Percentiles rank a stretch among this genome's conserved stretches.
These are phyloP conservation scores for Drosophila parvula DNA, from an alignment of 1,140 invertebrate genomes.

Conservation along the genomic window DNA sequence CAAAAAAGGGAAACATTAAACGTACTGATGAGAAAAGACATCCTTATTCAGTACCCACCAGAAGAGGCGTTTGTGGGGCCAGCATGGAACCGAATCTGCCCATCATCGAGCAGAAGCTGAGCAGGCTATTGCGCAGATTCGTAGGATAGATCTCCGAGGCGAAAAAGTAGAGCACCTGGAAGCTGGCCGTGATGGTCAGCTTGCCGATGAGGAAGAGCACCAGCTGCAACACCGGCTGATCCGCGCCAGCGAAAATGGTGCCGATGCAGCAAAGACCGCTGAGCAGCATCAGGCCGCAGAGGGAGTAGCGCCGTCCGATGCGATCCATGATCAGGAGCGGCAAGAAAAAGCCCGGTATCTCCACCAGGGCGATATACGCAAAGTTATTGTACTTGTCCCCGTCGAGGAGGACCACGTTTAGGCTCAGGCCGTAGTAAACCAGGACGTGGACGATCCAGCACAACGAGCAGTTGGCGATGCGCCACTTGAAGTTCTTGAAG, in stretches of 20 bases:
- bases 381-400: conserved; percentile 90
- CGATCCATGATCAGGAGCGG: conserved; percentile 88
- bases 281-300: conserved; percentile 86
- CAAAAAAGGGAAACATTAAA: background rate
- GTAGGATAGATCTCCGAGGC: conserved; percentile 91
- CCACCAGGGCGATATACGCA: conserved; percentile 88
- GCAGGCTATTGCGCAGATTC: conserved; percentile 86
- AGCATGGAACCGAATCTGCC: conserved; percentile 90
- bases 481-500: conserved; percentile 86
- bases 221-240: conserved; percentile 81
- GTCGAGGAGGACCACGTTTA: conserved; percentile 90
- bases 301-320: conserved; percentile 87
- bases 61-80: conserved; percentile 89
- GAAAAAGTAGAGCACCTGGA: conserved; percentile 89
- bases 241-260: conserved; percentile 63
- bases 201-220: conserved; percentile 89
- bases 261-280: conserved; percentile 85
- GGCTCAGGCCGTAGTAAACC: conserved; percentile 92
- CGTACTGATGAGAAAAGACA: accelerated
- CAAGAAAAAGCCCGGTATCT: conserved; percentile 89
- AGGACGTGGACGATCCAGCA: conserved; percentile 89
- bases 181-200: conserved; percentile 89
- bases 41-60: conserved; percentile 84
- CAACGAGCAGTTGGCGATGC: conserved; percentile 87
- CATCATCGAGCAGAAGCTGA: conserved; percentile 89